These are phyloP conservation scores for Eudemis profundana DNA, from an alignment of 2,888 invertebrate species.

Conservation along the genomic window DNA sequence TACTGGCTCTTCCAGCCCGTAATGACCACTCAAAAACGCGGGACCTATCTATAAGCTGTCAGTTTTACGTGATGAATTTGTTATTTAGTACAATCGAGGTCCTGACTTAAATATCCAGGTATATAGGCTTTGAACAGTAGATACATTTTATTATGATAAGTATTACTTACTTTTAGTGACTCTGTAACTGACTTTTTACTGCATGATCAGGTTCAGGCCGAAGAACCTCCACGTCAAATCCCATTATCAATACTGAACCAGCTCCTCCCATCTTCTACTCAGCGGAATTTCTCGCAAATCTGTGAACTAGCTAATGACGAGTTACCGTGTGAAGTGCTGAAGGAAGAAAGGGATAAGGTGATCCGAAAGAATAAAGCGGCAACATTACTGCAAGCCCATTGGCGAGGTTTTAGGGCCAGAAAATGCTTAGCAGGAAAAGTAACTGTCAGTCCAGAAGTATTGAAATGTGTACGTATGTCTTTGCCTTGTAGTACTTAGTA, in stretches of 20 bases:
- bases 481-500: too few relatives aligned
- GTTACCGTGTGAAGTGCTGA: conserved; percentile 67
- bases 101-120: too few relatives aligned
- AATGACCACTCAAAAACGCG: too few relatives aligned
- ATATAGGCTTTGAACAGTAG: too few relatives aligned
- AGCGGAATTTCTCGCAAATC: conserved; percentile 58
- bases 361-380: conserved; percentile 72
- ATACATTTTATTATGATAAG: too few relatives aligned
- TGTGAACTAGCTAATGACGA: conserved; percentile 71
- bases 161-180: neutral
- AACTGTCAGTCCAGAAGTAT: conserved; percentile 59
- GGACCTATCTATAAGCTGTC: too few relatives aligned
- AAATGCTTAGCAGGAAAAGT: conserved; percentile 58
- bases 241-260: conserved; percentile 51
- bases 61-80: too few relatives aligned
- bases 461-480: conserved; percentile 64
- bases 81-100: too few relatives aligned
- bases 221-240: neutral
- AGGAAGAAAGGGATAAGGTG: conserved; percentile 65
- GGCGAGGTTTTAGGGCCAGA: conserved; percentile 73
- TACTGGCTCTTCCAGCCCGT: too few relatives aligned
- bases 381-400: conserved; percentile 67
- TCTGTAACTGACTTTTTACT: neutral
- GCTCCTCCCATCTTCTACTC: conserved; percentile 54
- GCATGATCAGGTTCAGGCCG: neutral